Evolutionary conservation across 2,113 vertebrate species (phyloP), one percentile per base, ranked within the genome.

Genomic region (Leptocoma aspasia): DNA sequence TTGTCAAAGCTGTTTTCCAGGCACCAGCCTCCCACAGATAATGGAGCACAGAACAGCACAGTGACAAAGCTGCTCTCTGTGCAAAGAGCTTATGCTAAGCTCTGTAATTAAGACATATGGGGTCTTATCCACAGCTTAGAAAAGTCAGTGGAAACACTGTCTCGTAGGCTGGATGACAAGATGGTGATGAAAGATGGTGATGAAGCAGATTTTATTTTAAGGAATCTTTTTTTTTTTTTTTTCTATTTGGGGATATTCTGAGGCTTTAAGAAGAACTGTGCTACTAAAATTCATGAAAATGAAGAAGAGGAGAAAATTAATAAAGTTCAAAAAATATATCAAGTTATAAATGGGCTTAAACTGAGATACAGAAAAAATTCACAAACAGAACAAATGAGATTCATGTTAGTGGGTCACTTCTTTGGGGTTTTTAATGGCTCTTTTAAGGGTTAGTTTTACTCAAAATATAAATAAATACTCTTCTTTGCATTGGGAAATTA

Each of bases 191-290:
- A 90, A 94, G 90, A 83, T 49, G 47, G 92, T 94, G 94, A 90
- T 94, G 52, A 97, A 90, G 82, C 92, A 94, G 60, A 83, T 95
- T 93, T 97, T 96, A 95, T 96, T 96, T 96, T 89, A 96, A 96
- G 91, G 57, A 84, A 56, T 49, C 3, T 2, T 59, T 54, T 5
- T 77, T 66, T 47, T 56, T 82, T 47, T 56, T 82, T 91, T 89
- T 94, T 57, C 81, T 91, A 52, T 91, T 86, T 95, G 39, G 9
- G 78, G 73, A 47, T 59, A 49, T 59, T 69, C 13, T 76, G 42
- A 94, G 35, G 50, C 42, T 90, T 92, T 72, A 28, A 76, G 83
- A 59, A 70, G 52, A 83, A 11, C 24, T 47, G 59, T 81, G 64
- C 35, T 90, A 28, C 63, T 91, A 77, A 87, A 86, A 91, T 31